Base-by-base conservation (phyloP, 2,113 vertebrate genomes). In the Butastur rufipennis region DNA sequence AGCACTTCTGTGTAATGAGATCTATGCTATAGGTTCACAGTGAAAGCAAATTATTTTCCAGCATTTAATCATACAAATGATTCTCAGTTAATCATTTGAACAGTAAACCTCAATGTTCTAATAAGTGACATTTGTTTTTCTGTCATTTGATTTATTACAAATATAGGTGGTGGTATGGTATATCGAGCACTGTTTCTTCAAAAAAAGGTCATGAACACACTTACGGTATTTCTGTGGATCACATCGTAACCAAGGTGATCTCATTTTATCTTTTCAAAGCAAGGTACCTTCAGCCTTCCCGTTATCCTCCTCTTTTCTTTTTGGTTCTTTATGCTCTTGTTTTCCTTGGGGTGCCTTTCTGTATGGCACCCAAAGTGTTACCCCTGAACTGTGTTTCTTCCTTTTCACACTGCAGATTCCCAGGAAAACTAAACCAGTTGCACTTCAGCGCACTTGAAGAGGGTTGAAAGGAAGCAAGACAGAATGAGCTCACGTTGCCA, bases 1-100 rank as follows among this genome's bases (percentile, higher is more conserved):
- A 96, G 97, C 92, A 95, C 95, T 97, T 98, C 97, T 97, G 97
- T 97, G 98, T 98, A 97, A 98, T 98, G 98, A 98, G 96, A 98
- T 97, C 97, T 97, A 96, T 96, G 97, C 98, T 98, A 98, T 95
- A 98, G 98, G 98, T 98, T 97, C 97, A 97, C 77, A 80, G 95
- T 91, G 95, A 98, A 98, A 98, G 97, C 97, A 98, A 98, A 98
- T 98, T 98, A 97, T 98, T 98, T 98, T 98, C 96, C 97, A 98
- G 95, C 96, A 97, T 98, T 98, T 98, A 98, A 98, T 98, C 98
- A 98, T 98, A 98, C 91, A 98, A 98, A 98, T 98, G 95, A 98
- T 98, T 97, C 97, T 97, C 95, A 97, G 97, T 98, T 98, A 98
- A 98, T 98, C 97, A 98, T 97, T 98, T 97, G 90, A 98, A 97